Evolutionary conservation across 2,888 invertebrate genomes (phyloP).

Genomic region (Aporophyla lueneburgensis): DNA sequence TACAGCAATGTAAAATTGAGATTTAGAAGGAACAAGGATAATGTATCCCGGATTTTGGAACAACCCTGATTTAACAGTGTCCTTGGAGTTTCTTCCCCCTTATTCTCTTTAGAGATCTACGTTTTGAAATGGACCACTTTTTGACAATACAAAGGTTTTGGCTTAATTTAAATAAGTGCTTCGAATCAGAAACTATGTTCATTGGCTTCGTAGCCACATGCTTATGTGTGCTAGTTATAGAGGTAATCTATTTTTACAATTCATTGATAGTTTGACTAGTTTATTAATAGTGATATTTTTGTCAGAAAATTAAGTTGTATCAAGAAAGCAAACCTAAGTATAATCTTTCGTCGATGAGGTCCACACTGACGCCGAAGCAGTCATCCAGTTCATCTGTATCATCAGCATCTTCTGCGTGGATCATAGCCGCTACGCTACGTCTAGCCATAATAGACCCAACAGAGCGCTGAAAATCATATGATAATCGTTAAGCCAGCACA

Average conservation of each 20-base stretch:
- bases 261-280: neutral
- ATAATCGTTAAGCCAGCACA: neutral
- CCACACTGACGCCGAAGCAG: slow-evolving; percentile 83
- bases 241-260: neutral
- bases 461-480: slow-evolving; percentile 45
- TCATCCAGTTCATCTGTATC: slow-evolving; percentile 67
- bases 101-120: no score
- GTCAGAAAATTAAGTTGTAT: neutral
- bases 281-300: no score
- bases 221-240: neutral
- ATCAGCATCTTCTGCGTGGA: slow-evolving; percentile 76
- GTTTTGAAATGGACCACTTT: no score
- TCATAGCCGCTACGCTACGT: slow-evolving; percentile 80
- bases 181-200: neutral
- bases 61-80: no score
- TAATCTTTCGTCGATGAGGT: slow-evolving; percentile 84
- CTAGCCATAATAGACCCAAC: slow-evolving; percentile 78
- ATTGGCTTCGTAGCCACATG: neutral
- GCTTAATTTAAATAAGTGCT: no score
- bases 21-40: no score
- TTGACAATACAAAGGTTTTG: no score
- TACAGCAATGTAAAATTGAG: no score
- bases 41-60: no score
- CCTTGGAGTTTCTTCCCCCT: no score
- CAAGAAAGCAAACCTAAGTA: slow-evolving; percentile 79